Base-by-base conservation (phyloP, 2,797 vertebrate genomes). In the Muraenolepis orangiensis region DNA sequence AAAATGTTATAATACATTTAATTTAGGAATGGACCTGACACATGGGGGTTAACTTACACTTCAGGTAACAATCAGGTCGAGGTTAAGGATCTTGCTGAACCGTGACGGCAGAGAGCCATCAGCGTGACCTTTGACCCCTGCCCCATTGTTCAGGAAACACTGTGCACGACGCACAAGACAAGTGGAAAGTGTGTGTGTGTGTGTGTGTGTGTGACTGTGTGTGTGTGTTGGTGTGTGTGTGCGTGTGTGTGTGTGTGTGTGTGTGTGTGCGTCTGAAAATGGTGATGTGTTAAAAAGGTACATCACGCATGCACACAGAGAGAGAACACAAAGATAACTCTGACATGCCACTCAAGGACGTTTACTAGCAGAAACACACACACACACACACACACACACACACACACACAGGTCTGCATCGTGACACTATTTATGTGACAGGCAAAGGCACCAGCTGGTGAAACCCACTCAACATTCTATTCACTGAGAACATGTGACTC, bases 361-460 rank as follows among this genome's bases (percentile, higher is more conserved):
- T 30, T 78, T 71, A 83, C 82, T 81, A 80, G 80, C 80, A 85
- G 77, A 78, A 30, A 76, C 79, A 82, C 77, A 78, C 28, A 46
- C 66, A 70, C 46, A 66, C 30, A 64, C 32, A 36, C 61, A 29
- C n/a, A n/a, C n/a, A 76, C 79, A 82, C 77, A 78, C 28, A 46
- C 66, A 70, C 46, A 66, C 30, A 64, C 32, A 36, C 61, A 29
- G 70, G 69, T 26, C 84, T 84, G 80, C 80, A 72, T 83, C 88
- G 87, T 87, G 84, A 83, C 78, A 78, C 82, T 77, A 84, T 86
- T 87, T 85, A 82, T 89, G 83, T 83, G 80, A 81, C 87, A 89
- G 76, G 85, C 87, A 87, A 89, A 89, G 76, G 84, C 83, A 84
- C 84, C 90, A 92, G 91, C 89, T 92, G 91, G 88, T 80, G 87